Conservation (phyloP, 2,797 vertebrate genomes). For the Saxicola maurus region DNA sequence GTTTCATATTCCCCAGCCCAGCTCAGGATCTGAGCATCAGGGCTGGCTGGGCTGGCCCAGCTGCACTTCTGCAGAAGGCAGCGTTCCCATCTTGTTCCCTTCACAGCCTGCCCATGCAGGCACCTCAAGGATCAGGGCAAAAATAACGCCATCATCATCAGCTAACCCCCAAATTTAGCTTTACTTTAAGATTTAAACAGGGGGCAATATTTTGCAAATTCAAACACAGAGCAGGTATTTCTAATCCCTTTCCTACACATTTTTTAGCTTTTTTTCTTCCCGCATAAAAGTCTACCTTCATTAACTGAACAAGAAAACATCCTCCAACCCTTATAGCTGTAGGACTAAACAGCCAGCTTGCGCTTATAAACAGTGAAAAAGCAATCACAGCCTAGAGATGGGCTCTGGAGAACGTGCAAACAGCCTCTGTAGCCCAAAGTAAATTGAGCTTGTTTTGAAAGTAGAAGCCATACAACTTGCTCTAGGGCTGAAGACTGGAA, state of each 20-base stretch:
- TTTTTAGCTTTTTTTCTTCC: neutral
- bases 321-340: neutral
- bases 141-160: neutral
- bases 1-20: constrained; percentile 26
- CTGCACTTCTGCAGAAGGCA: neutral
- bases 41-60: neutral
- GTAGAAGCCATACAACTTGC: constrained; percentile 34
- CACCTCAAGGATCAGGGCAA: neutral
- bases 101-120: fast-evolving
- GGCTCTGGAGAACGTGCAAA: constrained; percentile 35
- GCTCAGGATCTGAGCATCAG: neutral
- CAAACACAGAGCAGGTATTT: neutral
- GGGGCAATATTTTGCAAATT: neutral
- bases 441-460: constrained; percentile 54
- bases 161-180: neutral
- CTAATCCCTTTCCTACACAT: neutral
- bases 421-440: constrained; percentile 41
- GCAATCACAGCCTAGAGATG: constrained; percentile 32
- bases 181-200: neutral
- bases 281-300: neutral
- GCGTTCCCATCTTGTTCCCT: neutral
- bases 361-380: constrained; percentile 39
- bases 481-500: constrained; percentile 39
- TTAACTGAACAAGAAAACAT: neutral
- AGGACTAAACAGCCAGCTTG: constrained; percentile 21